Evolutionary conservation across 2,113 vertebrate genomes (phyloP), one percentile per base, ranked within the genome.

Genomic region (Oncorhynchus keta): DNA sequence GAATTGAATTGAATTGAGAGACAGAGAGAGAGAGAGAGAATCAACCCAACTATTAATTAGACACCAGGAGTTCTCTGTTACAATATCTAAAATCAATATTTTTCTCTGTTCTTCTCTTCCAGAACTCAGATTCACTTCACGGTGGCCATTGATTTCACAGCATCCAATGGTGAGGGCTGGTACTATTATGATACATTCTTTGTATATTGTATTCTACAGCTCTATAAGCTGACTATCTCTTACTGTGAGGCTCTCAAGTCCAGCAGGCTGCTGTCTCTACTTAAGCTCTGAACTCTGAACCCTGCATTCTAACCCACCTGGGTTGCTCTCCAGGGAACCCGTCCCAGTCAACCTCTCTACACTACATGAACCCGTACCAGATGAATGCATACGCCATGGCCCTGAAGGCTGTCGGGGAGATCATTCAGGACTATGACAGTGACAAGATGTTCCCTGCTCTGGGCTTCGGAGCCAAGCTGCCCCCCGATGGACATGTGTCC

Each of bases 111-210:
- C 20, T 82, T 77, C 64, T 72, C 85, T 67, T 84, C 68, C 82
- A 98, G 97, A 84, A 97, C 96, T 69, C 97, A 98, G 90, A 96
- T 98, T 92, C 96, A 97, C 92, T 98, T 98, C 93, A 98, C 97
- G 0, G 97, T 98, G 90, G 97, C 97, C 89, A 98, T 98, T 8
- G 97, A 98, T 92, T 98, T 98, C 91, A 98, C 97, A 0, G 97
- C 97, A 14, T 98, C 97, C 84, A 98, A 98, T 75, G 97, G 97
- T 98, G 92, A 96, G 95, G 79, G 57, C 78, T 81, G 71, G n/a
- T 3, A 28, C 68, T 65, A 78, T 73, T 78, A 28, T 71, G 71
- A 73, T 76, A 57, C 26, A 30, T 3, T 69, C 18, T 57, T 20
- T 57, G 20, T 57, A 45, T 45, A 45, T 45, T 45, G 9, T 45